Evolutionary conservation across 2,113 vertebrate genomes (phyloP).

Genomic region (Lepus americanus): DNA sequence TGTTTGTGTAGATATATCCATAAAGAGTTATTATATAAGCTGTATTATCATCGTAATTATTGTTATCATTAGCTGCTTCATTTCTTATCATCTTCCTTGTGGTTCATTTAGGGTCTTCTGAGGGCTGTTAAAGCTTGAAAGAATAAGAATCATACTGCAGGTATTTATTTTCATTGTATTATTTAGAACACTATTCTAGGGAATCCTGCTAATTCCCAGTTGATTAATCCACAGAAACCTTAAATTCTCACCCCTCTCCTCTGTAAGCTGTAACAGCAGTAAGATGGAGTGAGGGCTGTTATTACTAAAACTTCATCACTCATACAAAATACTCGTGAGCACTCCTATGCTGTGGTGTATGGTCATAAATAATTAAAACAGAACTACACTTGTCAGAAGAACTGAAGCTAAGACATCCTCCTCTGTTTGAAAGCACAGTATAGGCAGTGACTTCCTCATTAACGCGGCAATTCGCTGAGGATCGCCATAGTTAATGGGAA

Average conservation of each 20-base stretch:
- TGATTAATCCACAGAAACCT: slow-evolving; percentile 78
- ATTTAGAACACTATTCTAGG: slow-evolving; percentile 78
- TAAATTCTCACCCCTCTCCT: slow-evolving; percentile 73
- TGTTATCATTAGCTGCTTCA: slow-evolving; percentile 78
- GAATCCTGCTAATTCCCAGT: slow-evolving; percentile 76
- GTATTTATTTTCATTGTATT: slow-evolving; percentile 83
- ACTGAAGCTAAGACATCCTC: slow-evolving; percentile 59
- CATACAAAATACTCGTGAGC: slow-evolving; percentile 67
- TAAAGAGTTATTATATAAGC: slow-evolving; percentile 75
- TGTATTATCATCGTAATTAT: slow-evolving; percentile 78
- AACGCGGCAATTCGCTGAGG: slow-evolving; percentile 67
- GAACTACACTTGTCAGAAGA: slow-evolving; percentile 72
- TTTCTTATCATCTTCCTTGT: slow-evolving; percentile 80
- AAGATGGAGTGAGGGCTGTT: slow-evolving; percentile 63
- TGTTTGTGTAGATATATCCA: slow-evolving; percentile 69
- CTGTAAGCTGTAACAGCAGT: slow-evolving; percentile 64
- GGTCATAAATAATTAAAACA: slow-evolving; percentile 81
- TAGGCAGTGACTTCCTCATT: slow-evolving; percentile 75
- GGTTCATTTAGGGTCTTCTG: slow-evolving; percentile 74
- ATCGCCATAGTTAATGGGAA: slow-evolving; percentile 71
- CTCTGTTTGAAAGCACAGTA: slow-evolving; percentile 59
- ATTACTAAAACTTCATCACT: slow-evolving; percentile 80
- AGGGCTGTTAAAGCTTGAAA: slow-evolving; percentile 79
- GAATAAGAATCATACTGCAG: slow-evolving; percentile 74
- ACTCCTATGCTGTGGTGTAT: slow-evolving; percentile 66